Evolutionary conservation across 2,113 vertebrate genomes (phyloP).

Genomic region (Pseudorectes ferrugineus): DNA sequence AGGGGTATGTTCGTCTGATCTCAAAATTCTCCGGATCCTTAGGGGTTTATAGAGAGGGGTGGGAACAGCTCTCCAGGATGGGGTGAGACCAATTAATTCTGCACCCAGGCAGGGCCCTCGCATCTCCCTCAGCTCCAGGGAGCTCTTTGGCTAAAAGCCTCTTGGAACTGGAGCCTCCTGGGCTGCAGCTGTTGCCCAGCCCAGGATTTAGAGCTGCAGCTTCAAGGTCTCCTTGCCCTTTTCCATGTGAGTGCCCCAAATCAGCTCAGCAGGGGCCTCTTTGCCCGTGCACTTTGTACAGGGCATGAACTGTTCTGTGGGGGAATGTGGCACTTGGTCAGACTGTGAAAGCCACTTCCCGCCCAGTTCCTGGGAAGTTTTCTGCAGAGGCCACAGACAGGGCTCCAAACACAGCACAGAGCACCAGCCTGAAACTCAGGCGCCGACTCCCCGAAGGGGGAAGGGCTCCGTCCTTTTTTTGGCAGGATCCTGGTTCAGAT

Average conservation of each 20-base stretch:
- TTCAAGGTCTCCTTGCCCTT: background rate
- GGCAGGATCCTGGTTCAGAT: background rate
- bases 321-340: accelerated
- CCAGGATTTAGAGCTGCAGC: background rate
- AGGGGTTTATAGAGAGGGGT: background rate
- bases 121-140: background rate
- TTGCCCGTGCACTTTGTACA: background rate
- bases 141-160: background rate
- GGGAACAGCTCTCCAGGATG: background rate
- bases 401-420: background rate
- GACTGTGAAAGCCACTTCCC: background rate
- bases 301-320: background rate
- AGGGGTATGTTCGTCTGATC: background rate
- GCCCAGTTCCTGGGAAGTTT: background rate
- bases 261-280: background rate
- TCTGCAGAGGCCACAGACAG: background rate
- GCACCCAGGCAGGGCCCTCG: accelerated
- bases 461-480: background rate
- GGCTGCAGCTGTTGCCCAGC: background rate
- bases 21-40: background rate
- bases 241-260: background rate
- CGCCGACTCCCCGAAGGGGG: background rate
- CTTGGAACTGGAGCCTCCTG: background rate
- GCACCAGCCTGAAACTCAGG: background rate
- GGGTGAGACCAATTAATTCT: background rate